A percentile compares a stretch with the other conserved stretches of the same genome.
Evolutionary conservation across 2,113 vertebrate genomes (phyloP).

Genomic region (Gadus macrocephalus): DNA sequence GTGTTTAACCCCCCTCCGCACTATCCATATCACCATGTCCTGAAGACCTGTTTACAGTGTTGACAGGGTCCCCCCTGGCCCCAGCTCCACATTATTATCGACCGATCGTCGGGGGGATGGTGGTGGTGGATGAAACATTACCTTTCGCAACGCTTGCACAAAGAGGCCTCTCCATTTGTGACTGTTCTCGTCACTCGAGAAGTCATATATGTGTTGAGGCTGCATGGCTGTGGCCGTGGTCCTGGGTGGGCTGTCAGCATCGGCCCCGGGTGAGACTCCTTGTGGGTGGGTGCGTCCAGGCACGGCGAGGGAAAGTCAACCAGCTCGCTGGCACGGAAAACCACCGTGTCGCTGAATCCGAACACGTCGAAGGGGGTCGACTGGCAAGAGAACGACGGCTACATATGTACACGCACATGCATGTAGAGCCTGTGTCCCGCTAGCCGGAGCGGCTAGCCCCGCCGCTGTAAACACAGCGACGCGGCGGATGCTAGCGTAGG

Average conservation of each 20-base stretch:
- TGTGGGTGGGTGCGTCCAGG: slow-evolving; percentile 69
- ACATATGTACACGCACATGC: slow-evolving; percentile 50
- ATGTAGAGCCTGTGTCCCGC: slow-evolving; percentile 37
- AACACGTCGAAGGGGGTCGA: no score
- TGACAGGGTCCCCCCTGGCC: no score
- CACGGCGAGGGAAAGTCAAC: slow-evolving; percentile 39
- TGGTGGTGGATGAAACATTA: slow-evolving; percentile 48
- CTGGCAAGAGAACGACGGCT: slow-evolving; percentile 7
- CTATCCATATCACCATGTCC: no score
- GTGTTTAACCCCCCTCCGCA: no score
- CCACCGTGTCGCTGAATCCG: no score
- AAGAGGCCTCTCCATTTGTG: slow-evolving; percentile 95
- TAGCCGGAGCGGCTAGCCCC: slow-evolving; percentile 39
- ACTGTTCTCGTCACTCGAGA: slow-evolving; percentile 92
- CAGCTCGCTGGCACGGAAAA: no score
- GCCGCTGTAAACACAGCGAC: slow-evolving; percentile 60
- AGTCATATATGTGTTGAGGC: slow-evolving; percentile 91
- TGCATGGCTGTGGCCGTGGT: slow-evolving; percentile 83
- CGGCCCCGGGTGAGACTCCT: slow-evolving; percentile 67
- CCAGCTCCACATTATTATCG: no score
- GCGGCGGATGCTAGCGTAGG: slow-evolving; percentile 31
- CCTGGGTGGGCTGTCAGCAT: slow-evolving; percentile 80
- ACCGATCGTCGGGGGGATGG: neutral
- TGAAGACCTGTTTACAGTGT: no score
- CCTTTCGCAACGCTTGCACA: slow-evolving; percentile 90